A percentile compares a stretch with the other conserved stretches of the same genome.
These are phyloP conservation scores for Indicator indicator DNA, from an alignment of 2,113 vertebrate genomes.

Conservation along the genomic window DNA sequence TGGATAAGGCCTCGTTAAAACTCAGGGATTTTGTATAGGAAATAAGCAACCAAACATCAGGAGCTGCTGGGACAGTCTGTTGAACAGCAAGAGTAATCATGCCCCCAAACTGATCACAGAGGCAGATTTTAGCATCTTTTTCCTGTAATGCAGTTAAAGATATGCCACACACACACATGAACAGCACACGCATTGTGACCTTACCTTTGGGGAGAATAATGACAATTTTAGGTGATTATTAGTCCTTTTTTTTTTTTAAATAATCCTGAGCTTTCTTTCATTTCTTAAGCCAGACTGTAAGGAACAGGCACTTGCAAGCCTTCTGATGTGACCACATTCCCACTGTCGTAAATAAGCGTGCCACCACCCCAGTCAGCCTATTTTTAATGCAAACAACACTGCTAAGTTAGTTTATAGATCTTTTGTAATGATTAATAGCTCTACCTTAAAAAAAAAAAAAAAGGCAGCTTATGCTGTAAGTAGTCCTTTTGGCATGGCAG, in stretches of 20 bases:
- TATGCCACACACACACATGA: background rate
- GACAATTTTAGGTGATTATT: background rate
- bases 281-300: background rate
- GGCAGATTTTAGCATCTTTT: background rate
- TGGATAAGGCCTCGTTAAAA: background rate
- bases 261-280: background rate
- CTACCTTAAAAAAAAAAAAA: background rate
- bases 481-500: background rate
- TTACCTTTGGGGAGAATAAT: background rate
- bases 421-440: background rate
- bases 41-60: background rate
- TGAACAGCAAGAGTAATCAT: accelerated
- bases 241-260: background rate
- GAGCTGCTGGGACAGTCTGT: background rate
- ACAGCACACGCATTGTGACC: background rate
- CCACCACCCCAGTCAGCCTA: background rate
- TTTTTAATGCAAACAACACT: background rate
- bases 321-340: background rate
- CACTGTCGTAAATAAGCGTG: background rate
- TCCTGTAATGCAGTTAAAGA: background rate
- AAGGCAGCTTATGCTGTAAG: background rate
- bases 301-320: background rate
- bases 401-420: background rate
- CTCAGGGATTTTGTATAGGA: background rate
- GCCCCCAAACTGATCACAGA: background rate